A percentile compares a stretch with the other conserved stretches of the same genome.
Conservation (phyloP, 2,797 vertebrate species). For the Esox lucius region DNA sequence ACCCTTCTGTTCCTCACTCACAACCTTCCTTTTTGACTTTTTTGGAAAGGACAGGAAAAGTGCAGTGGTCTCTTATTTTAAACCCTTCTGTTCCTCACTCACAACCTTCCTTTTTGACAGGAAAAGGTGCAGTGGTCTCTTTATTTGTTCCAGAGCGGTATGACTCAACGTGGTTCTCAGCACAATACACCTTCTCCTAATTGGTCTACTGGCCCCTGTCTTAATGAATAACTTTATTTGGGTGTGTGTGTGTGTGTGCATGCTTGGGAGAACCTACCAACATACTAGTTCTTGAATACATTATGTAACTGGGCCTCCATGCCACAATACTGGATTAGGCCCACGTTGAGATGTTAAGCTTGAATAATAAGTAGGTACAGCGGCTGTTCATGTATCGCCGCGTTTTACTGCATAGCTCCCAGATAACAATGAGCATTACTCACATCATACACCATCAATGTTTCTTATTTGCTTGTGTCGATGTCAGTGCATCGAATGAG, state of each 20-base stretch:
- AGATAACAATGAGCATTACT: conserved; percentile 20
- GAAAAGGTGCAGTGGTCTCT: too few species aligned
- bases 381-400: conserved; percentile 15
- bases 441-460: not conserved
- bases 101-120: too few species aligned
- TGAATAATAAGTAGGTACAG: conserved; percentile 49
- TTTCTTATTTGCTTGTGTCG: not conserved
- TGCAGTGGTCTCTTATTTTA: too few species aligned
- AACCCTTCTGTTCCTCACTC: too few species aligned
- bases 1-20: too few species aligned
- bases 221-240: conserved; percentile 22
- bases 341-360: conserved; percentile 61
- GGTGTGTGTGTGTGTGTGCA: conserved; percentile 52
- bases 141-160: too few species aligned
- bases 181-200: conserved; percentile 49
- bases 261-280: not conserved
- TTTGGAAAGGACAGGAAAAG: too few species aligned
- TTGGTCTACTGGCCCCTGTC: not conserved
- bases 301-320: conserved; percentile 66
- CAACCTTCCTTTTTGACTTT: too few species aligned
- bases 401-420: conserved; percentile 15
- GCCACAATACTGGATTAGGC: conserved; percentile 70
- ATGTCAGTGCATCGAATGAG: not conserved
- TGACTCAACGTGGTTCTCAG: conserved; percentile 58
- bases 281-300: conserved; percentile 13